Evolutionary conservation across 2,888 invertebrate genomes (phyloP).

Genomic region (Phyto melanocephala): DNA sequence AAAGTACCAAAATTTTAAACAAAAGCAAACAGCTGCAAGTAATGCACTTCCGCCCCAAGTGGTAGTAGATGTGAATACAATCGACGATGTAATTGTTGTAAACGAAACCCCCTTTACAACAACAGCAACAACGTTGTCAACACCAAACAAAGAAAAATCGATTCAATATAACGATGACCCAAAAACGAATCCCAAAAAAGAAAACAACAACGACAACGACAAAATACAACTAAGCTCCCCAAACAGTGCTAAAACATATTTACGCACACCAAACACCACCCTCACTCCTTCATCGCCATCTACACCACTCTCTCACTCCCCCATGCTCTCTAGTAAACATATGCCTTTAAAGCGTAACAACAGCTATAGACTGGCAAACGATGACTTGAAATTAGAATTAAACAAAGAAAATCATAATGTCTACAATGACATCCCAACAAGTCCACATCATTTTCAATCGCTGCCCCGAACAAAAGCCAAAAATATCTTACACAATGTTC

Average conservation of each 20-base stretch:
- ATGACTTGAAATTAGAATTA: constrained; percentile 80
- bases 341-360: constrained; percentile 86
- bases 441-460: constrained; percentile 64
- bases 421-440: constrained; percentile 57
- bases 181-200: constrained; percentile 66
- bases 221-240: constrained; percentile 36
- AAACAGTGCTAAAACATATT: constrained; percentile 45
- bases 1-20: constrained; percentile 49
- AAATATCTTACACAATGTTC: constrained; percentile 23
- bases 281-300: constrained; percentile 65
- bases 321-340: constrained; percentile 69
- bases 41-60: constrained; percentile 60
- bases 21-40: constrained; percentile 42
- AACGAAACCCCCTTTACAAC: constrained; percentile 23
- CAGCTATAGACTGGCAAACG: constrained; percentile 90
- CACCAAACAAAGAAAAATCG: constrained; percentile 59
- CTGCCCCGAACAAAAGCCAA: constrained; percentile 69
- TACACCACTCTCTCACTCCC: constrained; percentile 65
- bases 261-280: constrained; percentile 65
- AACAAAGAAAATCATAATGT: constrained; percentile 73
- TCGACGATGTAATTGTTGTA: background rate
- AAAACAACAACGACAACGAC: constrained; percentile 58
- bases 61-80: constrained; percentile 32
- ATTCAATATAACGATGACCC: constrained; percentile 70
- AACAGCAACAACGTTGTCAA: constrained; percentile 59